A percentile compares a stretch with the other conserved stretches of the same genome.
phyloP scores from a whole-genome alignment of 2,797 vertebrate genomes.

The Bradypodion pumilum region DNA sequence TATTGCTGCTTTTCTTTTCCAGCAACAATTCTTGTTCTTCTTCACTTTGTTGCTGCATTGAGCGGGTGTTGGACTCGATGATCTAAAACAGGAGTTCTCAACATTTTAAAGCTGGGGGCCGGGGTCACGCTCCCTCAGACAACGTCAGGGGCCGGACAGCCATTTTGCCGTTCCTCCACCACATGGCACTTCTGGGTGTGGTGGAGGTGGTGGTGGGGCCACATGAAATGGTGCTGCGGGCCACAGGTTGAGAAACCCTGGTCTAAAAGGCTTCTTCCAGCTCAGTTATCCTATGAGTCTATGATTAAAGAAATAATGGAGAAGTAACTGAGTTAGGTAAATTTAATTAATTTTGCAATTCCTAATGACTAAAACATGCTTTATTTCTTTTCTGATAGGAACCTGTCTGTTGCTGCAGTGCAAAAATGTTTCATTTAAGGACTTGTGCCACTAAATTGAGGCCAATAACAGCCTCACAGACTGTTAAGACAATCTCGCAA shows the following conservation, averaged over 20 bases:
- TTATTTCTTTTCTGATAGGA: conserved; percentile 62
- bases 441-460: conserved; percentile 86
- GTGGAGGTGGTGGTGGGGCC: too few species aligned
- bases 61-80: too few species aligned
- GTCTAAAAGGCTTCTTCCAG: too few species aligned
- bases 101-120: too few species aligned
- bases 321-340: background rate
- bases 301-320: background rate
- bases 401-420: conserved; percentile 55
- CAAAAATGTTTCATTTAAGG: conserved; percentile 90
- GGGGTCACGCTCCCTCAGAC: too few species aligned
- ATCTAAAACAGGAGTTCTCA: too few species aligned
- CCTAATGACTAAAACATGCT: conserved; percentile 5
- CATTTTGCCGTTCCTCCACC: too few species aligned
- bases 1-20: background rate
- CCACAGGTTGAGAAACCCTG: too few species aligned
- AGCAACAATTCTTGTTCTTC: background rate
- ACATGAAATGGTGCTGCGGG: too few species aligned
- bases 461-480: conserved; percentile 83
- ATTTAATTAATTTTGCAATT: background rate
- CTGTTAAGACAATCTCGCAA: conserved; percentile 76
- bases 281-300: too few species aligned
- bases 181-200: too few species aligned
- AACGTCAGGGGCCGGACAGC: too few species aligned
- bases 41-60: background rate